Percentiles rank a stretch among this genome's conserved stretches.
Conservation (phyloP, 2,797 vertebrate species). For the Decapterus maruadsi region DNA sequence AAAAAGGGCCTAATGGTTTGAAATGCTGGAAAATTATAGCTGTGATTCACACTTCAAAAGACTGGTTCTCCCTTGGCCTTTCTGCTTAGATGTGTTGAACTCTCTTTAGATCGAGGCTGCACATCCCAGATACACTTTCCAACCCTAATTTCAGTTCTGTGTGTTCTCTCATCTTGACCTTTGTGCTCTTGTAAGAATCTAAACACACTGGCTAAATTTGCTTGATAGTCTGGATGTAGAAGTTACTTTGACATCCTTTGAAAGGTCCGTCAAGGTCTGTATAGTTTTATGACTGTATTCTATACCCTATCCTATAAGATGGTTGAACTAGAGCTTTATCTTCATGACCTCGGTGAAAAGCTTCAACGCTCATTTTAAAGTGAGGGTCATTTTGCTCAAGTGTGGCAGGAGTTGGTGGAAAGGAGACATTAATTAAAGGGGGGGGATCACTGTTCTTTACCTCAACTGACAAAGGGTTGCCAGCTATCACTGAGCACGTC, state of each 20-base stretch:
- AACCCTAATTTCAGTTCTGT: slow-evolving; percentile 58
- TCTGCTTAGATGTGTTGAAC: slow-evolving; percentile 74
- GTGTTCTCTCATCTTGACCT: slow-evolving; percentile 62
- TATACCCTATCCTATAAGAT: slow-evolving; percentile 25
- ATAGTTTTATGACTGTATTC: slow-evolving; percentile 19
- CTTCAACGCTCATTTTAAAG: slow-evolving; percentile 27
- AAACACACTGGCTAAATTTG: slow-evolving; percentile 40
- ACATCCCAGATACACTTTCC: slow-evolving; percentile 66
- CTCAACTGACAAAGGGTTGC: neutral
- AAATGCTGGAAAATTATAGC: slow-evolving; percentile 78
- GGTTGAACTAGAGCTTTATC: neutral
- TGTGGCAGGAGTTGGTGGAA: slow-evolving; percentile 19
- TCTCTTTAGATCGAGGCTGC: slow-evolving; percentile 65
- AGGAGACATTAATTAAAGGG: slow-evolving; percentile 27
- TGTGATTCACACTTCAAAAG: slow-evolving; percentile 80
- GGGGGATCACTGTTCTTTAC: slow-evolving; percentile 1
- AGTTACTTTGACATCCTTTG: slow-evolving; percentile 24
- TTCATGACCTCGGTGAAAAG: slow-evolving; percentile 3
- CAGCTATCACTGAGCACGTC: neutral
- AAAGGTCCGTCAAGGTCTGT: slow-evolving; percentile 24
- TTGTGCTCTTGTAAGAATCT: slow-evolving; percentile 32
- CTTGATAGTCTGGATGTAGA: slow-evolving; percentile 36
- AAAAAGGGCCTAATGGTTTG: slow-evolving; percentile 73
- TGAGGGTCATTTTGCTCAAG: slow-evolving; percentile 19
- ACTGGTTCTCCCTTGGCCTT: slow-evolving; percentile 73